phyloP scores from a whole-genome alignment of 2,113 vertebrate species.

The Hippocampus barbouri region DNA sequence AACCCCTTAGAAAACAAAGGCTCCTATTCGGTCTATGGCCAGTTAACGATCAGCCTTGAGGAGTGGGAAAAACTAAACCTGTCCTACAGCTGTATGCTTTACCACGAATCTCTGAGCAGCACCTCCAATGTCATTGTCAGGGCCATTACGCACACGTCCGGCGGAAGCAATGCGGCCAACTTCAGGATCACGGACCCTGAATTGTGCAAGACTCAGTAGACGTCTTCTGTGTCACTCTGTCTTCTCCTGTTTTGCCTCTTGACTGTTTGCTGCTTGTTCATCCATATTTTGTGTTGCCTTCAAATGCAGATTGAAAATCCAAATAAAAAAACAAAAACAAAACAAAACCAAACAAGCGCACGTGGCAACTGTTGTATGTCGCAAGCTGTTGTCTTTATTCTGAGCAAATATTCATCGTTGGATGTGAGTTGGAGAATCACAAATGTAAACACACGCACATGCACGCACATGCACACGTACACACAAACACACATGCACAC shows the following conservation, averaged over 20 bases:
- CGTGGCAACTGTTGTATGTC: constrained; percentile 55
- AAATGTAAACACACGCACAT: background rate
- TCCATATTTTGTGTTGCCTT: constrained; percentile 49
- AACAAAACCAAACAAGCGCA: constrained; percentile 1
- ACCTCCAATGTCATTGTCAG: constrained; percentile 48
- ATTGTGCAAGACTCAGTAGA: constrained; percentile 55
- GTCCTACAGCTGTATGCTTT: constrained; percentile 64
- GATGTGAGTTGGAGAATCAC: background rate
- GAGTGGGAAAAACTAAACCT: constrained; percentile 38
- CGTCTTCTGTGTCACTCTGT: constrained; percentile 41
- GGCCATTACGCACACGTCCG: constrained; percentile 43
- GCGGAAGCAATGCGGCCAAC: constrained; percentile 54
- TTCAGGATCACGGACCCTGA: constrained; percentile 56
- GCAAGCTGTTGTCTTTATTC: constrained; percentile 43
- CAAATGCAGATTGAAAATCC: constrained; percentile 60
- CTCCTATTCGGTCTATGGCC: constrained; percentile 61
- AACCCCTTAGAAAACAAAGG: constrained; percentile 22
- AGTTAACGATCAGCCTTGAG: constrained; percentile 25
- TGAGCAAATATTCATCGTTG: constrained; percentile 12
- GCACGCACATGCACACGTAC: no score
- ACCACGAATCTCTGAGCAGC: constrained; percentile 57
- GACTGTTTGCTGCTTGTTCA: constrained; percentile 55
- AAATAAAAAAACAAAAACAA: constrained; percentile 51
- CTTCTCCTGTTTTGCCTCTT: constrained; percentile 50
- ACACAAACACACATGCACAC: no score